These are phyloP conservation scores for Himalopsyche phryganea DNA, from an alignment of 1,140 invertebrate species.

Conservation along the genomic window DNA sequence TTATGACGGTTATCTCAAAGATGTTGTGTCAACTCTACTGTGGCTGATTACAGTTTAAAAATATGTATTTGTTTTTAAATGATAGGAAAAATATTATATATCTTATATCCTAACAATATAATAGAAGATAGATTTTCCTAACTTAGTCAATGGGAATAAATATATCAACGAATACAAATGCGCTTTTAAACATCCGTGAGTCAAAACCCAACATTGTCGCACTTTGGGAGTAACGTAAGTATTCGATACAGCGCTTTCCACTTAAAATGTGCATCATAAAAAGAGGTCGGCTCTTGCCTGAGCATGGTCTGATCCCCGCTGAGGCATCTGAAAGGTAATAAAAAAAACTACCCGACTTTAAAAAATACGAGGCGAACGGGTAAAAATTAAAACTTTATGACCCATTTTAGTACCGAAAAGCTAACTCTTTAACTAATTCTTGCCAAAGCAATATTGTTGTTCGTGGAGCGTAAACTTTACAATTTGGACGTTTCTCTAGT, in stretches of 20 bases:
- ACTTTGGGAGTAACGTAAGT: not conserved
- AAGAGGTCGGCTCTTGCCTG: not conserved
- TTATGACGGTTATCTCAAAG: too few relatives aligned
- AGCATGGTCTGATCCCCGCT: not conserved
- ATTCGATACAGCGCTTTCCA: slow-evolving; percentile 25
- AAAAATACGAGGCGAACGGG: slow-evolving; percentile 19
- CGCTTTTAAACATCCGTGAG: not conserved
- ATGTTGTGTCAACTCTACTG: too few relatives aligned
- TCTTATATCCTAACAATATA: too few relatives aligned
- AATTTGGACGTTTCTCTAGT: not conserved
- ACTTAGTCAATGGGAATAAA: too few relatives aligned
- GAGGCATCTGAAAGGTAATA: slow-evolving; percentile 13
- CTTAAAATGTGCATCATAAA: slow-evolving; percentile 31
- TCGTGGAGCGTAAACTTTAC: slow-evolving; percentile 7
- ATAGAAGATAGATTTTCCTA: too few relatives aligned
- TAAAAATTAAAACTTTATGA: slow-evolving; percentile 24
- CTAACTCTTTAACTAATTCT: slow-evolving; percentile 28
- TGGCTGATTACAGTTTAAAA: too few relatives aligned
- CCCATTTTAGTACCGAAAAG: slow-evolving; percentile 14
- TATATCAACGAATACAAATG: too few relatives aligned
- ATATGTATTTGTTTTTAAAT: too few relatives aligned
- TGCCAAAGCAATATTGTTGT: slow-evolving; percentile 18
- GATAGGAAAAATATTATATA: too few relatives aligned
- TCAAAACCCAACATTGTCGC: slow-evolving; percentile 6
- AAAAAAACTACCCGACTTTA: slow-evolving; percentile 16